Evolutionary conservation across 1,140 invertebrate species (phyloP).

Genomic region (Drosophila lacteicornis): DNA sequence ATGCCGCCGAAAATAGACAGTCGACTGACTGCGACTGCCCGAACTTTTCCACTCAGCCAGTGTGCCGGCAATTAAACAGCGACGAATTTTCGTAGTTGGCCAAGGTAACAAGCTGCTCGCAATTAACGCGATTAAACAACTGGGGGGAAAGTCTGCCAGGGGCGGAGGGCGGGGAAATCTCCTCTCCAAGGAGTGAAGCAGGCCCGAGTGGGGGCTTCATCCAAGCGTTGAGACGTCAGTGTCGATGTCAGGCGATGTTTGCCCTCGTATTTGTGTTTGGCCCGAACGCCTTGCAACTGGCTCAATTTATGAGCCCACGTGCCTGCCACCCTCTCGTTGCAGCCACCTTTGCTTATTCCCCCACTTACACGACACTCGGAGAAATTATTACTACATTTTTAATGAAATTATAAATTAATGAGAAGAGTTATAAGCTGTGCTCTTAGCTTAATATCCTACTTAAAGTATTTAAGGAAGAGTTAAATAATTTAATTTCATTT

Average conservation of each 20-base stretch:
- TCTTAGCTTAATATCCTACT: too few relatives aligned
- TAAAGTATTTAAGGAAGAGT: too few relatives aligned
- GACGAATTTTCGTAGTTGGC: slow-evolving; percentile 47
- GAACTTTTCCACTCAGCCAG: slow-evolving; percentile 35
- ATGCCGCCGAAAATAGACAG: slow-evolving; percentile 59
- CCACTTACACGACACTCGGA: slow-evolving; percentile 1
- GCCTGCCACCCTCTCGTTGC: slow-evolving; percentile 19
- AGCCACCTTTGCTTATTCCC: not conserved
- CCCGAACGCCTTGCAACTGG: slow-evolving; percentile 45
- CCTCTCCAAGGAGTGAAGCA: slow-evolving; percentile 47
- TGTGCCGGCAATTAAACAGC: slow-evolving; percentile 62
- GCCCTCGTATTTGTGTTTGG: slow-evolving; percentile 51
- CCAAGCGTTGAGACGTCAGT: slow-evolving; percentile 30
- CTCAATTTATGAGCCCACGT: slow-evolving; percentile 64
- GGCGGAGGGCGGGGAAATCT: slow-evolving; percentile 44
- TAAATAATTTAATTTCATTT: too few relatives aligned
- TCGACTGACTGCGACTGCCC: slow-evolving; percentile 22
- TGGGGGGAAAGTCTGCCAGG: not conserved
- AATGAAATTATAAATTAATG: not conserved
- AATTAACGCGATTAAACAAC: slow-evolving; percentile 79
- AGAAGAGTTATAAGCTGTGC: too few relatives aligned
- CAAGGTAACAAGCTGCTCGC: slow-evolving; percentile 77
- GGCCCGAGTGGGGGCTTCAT: slow-evolving; percentile 6
- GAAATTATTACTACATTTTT: too few relatives aligned
- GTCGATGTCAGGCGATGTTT: slow-evolving; percentile 49